These are phyloP conservation scores for Formicarius rufipectus DNA, from an alignment of 2,113 vertebrate genomes.

Conservation along the genomic window DNA sequence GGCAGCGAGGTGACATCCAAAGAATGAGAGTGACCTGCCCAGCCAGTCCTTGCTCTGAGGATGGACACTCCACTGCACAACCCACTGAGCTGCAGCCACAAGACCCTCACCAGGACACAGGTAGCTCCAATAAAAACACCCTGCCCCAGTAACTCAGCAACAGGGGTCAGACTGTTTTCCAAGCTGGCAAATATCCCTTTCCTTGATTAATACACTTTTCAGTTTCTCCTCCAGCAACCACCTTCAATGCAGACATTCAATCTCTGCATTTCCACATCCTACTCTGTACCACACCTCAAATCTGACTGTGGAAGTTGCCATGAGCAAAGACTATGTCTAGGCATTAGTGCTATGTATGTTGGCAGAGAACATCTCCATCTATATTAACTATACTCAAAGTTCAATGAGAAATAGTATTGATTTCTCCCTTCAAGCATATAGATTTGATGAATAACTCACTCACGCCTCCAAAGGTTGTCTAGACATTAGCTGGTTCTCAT, in stretches of 20 bases:
- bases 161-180: background rate
- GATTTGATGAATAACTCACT: background rate
- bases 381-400: background rate
- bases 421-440: background rate
- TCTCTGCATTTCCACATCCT: background rate
- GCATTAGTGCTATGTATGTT: background rate
- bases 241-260: background rate
- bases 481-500: background rate
- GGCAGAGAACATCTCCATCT: background rate
- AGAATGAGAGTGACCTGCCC: background rate
- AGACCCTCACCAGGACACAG: background rate
- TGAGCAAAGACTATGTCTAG: background rate
- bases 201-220: background rate
- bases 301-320: background rate
- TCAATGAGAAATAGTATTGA: background rate
- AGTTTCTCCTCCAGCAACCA: background rate
- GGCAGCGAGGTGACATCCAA: background rate
- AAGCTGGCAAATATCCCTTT: background rate
- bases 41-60: background rate
- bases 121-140: background rate
- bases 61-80: background rate
- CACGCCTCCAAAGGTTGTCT: background rate
- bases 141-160: background rate
- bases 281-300: background rate
- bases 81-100: background rate